phyloP scores from a whole-genome alignment of 2,888 invertebrate species.

The Nebria brevicollis region DNA sequence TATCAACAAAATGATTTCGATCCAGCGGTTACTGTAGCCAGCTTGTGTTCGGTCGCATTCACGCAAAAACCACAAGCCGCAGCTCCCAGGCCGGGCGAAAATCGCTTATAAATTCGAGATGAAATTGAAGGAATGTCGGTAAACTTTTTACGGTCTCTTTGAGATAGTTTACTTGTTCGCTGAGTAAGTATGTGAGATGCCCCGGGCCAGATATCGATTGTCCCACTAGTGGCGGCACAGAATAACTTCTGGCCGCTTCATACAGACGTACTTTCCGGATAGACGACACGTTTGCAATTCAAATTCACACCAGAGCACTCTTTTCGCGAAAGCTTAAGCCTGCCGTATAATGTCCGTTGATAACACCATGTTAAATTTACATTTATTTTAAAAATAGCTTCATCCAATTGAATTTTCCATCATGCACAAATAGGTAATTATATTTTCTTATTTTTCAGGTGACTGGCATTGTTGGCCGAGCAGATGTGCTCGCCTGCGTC shows the following conservation, averaged over 20 bases:
- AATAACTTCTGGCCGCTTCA: neutral
- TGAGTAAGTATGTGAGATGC: neutral
- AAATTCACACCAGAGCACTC: neutral
- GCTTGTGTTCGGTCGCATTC: too few species aligned
- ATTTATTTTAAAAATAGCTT: neutral
- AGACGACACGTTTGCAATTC: neutral
- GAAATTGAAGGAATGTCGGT: neutral
- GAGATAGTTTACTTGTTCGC: neutral
- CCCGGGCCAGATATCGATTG: neutral
- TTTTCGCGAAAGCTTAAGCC: neutral
- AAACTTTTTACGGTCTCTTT: neutral
- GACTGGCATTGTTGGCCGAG: slow-evolving; percentile 87
- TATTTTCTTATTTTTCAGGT: slow-evolving; percentile 69
- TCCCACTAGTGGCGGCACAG: neutral
- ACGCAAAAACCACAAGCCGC: too few species aligned
- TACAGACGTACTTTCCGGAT: neutral
- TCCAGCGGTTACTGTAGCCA: neutral
- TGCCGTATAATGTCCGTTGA: neutral
- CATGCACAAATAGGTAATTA: too few species aligned
- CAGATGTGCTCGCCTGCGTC: slow-evolving; percentile 85
- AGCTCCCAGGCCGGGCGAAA: neutral
- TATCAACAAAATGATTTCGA: too few species aligned
- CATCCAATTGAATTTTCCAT: too few species aligned
- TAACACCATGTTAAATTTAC: neutral
- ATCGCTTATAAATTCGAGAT: neutral